Conservation (phyloP, 2,888 invertebrate genomes). For the Nemotelus pantherinus region DNA sequence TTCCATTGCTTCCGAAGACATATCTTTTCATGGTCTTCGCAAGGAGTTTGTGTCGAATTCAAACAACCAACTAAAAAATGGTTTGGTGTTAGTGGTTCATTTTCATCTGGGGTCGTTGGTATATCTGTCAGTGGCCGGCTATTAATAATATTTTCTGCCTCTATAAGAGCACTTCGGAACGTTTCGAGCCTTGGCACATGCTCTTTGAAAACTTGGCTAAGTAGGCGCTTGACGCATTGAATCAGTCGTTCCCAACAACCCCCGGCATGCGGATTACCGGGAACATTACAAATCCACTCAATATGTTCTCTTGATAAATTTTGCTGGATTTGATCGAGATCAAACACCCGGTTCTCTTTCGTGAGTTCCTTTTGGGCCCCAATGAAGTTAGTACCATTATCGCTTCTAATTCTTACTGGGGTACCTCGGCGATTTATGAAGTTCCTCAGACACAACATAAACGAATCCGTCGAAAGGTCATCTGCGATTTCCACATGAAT, state of each 20-base stretch:
- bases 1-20: constrained; percentile 19
- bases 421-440: constrained; percentile 51
- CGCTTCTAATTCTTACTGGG: constrained; percentile 47
- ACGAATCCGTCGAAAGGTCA: constrained; percentile 50
- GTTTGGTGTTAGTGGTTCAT: constrained; percentile 45
- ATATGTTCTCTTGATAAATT: constrained; percentile 15
- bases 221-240: constrained; percentile 31
- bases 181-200: constrained; percentile 28
- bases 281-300: constrained; percentile 30
- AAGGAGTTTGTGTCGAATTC: constrained; percentile 8
- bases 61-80: constrained; percentile 41
- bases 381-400: constrained; percentile 47
- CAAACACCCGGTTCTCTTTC: neutral
- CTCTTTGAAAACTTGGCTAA: constrained; percentile 7
- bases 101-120: constrained; percentile 22
- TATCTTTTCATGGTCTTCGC: neutral
- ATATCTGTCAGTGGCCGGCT: constrained; percentile 33
- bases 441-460: constrained; percentile 50
- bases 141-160: constrained; percentile 47
- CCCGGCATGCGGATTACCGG: constrained; percentile 19
- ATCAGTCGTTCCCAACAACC: constrained; percentile 44
- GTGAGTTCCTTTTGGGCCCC: constrained; percentile 47
- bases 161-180: constrained; percentile 17
- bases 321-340: neutral
- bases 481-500: constrained; percentile 48